A percentile compares a stretch with the other conserved stretches of the same genome.
Evolutionary conservation across 1,140 invertebrate species (phyloP).

Genomic region (Pectinophora gossypiella): DNA sequence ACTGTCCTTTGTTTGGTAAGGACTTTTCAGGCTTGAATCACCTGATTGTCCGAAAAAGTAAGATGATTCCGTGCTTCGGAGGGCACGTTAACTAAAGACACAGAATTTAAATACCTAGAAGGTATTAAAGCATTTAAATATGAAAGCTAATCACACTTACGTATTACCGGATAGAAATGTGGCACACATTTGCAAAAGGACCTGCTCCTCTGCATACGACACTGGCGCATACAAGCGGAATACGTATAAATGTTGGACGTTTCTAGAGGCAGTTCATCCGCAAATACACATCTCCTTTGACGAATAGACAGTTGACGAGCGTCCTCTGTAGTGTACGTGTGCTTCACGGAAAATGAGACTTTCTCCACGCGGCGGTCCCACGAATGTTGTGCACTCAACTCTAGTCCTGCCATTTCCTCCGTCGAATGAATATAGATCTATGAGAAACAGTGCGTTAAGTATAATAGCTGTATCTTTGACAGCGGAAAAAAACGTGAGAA

Average conservation of each 20-base stretch:
- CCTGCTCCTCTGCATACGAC: slow-evolving; percentile 78
- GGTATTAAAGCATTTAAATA: no score
- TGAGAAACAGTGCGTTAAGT: slow-evolving; percentile 17
- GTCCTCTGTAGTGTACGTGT: slow-evolving; percentile 83
- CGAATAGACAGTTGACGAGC: slow-evolving; percentile 79
- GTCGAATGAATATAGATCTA: slow-evolving; percentile 81
- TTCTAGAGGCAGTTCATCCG: slow-evolving; percentile 77
- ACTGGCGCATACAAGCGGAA: slow-evolving; percentile 81
- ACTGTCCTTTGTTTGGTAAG: no score
- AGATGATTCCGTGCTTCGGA: no score
- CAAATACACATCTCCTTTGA: slow-evolving; percentile 81
- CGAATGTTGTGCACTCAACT: slow-evolving; percentile 80
- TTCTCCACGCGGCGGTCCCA: slow-evolving; percentile 79
- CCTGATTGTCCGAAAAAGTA: no score
- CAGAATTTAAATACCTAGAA: no score
- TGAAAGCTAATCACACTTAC: no score
- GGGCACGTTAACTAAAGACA: no score
- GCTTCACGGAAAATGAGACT: slow-evolving; percentile 81
- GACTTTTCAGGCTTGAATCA: no score
- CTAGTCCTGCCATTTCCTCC: slow-evolving; percentile 80
- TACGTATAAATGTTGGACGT: slow-evolving; percentile 80
- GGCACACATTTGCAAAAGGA: slow-evolving; percentile 80
- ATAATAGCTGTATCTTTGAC: no score
- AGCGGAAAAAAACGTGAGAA: no score
- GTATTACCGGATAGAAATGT: slow-evolving; percentile 78